Conservation (phyloP, 2,888 invertebrate genomes). For the Calliopum simillimum region DNA sequence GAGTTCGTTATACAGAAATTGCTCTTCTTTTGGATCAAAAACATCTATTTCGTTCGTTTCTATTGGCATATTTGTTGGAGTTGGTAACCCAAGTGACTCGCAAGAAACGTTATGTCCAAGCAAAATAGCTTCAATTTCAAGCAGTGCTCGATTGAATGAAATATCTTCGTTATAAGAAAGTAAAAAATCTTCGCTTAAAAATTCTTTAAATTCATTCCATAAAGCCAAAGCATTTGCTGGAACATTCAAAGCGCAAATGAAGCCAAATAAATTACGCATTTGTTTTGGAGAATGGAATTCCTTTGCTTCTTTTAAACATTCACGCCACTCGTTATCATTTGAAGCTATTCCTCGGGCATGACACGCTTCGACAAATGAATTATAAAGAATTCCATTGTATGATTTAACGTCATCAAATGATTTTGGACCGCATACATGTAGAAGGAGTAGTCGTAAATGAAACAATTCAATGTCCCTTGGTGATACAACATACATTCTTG, state of each 20-base stretch:
- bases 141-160: constrained; percentile 4
- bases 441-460: constrained; percentile 38
- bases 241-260: neutral
- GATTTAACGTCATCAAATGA: constrained; percentile 36
- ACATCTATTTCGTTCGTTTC: neutral
- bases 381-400: constrained; percentile 38
- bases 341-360: constrained; percentile 41
- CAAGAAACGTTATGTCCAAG: constrained; percentile 17
- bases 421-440: constrained; percentile 41
- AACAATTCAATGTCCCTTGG: constrained; percentile 42
- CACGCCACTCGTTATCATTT: constrained; percentile 42
- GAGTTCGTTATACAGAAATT: neutral
- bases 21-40: too few relatives aligned
- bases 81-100: constrained; percentile 13
- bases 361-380: constrained; percentile 37
- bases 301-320: constrained; percentile 40
- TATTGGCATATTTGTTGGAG: constrained; percentile 1
- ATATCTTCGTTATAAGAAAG: neutral
- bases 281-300: constrained; percentile 4
- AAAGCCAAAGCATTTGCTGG: constrained; percentile 10
- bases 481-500: constrained; percentile 40
- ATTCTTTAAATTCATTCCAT: too few relatives aligned
- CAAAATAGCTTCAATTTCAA: constrained; percentile 11
- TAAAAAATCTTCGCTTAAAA: constrained; percentile 19
- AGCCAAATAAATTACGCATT: constrained; percentile 14